Evolutionary conservation across 2,888 invertebrate species (phyloP).

Genomic region (Troides aeacus): DNA sequence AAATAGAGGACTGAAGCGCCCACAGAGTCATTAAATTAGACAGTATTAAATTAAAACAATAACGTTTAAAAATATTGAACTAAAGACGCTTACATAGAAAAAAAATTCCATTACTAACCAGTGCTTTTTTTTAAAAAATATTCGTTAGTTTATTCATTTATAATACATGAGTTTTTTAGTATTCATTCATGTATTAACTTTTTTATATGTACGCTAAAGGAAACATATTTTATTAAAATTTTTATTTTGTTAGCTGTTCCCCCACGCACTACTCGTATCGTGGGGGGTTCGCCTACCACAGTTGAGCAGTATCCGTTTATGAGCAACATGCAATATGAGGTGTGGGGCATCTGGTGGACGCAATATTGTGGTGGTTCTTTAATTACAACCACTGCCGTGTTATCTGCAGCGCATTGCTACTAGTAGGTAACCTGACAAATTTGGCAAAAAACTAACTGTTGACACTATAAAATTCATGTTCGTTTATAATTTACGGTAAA

Average conservation of each 20-base stretch:
- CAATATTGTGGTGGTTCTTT: conserved; percentile 35
- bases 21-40: too few species aligned
- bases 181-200: neutral
- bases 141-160: too few species aligned
- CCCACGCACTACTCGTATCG: neutral
- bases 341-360: conserved; percentile 41
- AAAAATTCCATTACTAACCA: too few species aligned
- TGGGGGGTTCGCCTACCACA: conserved; percentile 42
- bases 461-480: neutral
- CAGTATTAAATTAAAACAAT: too few species aligned
- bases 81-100: too few species aligned
- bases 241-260: neutral
- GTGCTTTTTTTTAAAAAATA: too few species aligned
- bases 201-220: neutral
- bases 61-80: too few species aligned
- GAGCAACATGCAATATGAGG: conserved; percentile 1
- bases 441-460: neutral
- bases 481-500: too few species aligned
- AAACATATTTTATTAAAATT: neutral
- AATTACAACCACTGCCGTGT: conserved; percentile 41
- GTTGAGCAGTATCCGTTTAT: conserved; percentile 45
- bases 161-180: neutral
- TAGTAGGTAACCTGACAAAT: conserved; percentile 41
- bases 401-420: conserved; percentile 58
- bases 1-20: too few species aligned